Base-by-base conservation (phyloP, 2,797 vertebrate species). In the Apogon hyalosoma region DNA sequence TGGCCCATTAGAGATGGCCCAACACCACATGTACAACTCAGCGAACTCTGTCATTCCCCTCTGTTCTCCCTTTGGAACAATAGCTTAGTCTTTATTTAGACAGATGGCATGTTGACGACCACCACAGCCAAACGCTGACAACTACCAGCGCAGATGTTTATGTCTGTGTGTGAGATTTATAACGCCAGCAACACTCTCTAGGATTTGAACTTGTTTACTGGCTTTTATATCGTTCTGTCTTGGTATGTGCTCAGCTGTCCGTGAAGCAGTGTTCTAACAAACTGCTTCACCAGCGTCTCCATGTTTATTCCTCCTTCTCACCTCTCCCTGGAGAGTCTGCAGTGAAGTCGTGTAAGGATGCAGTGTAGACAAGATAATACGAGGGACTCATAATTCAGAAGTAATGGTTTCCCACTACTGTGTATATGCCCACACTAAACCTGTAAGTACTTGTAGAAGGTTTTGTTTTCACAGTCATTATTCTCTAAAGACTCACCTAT, bases 61-160 rank as follows among this genome's bases (percentile, higher is more conserved):
- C 65, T 52, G 15, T 31, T 77, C 38, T 55, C 47, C 38, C 52
- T 14, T 19, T 36, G 50, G 42, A 52, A 53, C 56, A 82, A 56
- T 59, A 41, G 19, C 77, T 67, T 31, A 63, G 52, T 69, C 58
- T 71, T 63, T 49, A 51, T 55, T 21, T 63, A 78, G 75, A 75
- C 83, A 88, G 85, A 88, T 73, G 80, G 79, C 42, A 6, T 4
- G 28, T 52, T 68, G 77, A 86, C 53, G 45, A 65, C 66, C 31
- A 39, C 54, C 59, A 31, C 63, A 71, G 62, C 79, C 3, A 9
- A 70, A 73, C 59, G 69, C 79, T 61, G 77, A 71, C 65, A 67
- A 63, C 63, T 21, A 63, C 38, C 56, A 41, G 42, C 14, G 1
- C 67, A 83, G 70, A 69, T 63, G 72, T 84, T 75, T 59, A 53